Evolutionary conservation across 2,888 invertebrate species (phyloP).

Genomic region (Lysandra bellargus): DNA sequence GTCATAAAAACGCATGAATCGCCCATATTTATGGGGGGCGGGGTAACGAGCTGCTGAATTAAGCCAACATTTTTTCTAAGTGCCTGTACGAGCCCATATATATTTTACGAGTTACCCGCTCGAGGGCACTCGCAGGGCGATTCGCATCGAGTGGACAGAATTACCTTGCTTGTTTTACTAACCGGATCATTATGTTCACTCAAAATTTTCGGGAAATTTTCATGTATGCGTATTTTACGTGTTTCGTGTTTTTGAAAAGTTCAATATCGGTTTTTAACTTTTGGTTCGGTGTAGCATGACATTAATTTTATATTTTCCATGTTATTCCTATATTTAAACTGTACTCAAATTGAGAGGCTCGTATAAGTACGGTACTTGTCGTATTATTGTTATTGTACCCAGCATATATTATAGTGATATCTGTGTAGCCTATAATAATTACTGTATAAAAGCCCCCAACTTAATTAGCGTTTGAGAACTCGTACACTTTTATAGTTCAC

Average conservation of each 20-base stretch:
- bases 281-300: not conserved
- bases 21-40: slow-evolving; percentile 64
- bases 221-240: not conserved
- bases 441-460: not conserved
- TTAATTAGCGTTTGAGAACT: not conserved
- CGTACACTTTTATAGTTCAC: not conserved
- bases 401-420: too few species aligned
- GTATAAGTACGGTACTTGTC: not conserved
- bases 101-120: slow-evolving; percentile 75
- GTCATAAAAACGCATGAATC: slow-evolving; percentile 69
- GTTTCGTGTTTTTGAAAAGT: not conserved
- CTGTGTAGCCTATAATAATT: not conserved
- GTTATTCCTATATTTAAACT: not conserved
- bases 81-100: slow-evolving; percentile 72
- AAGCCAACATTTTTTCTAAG: slow-evolving; percentile 77
- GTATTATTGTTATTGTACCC: not conserved
- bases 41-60: slow-evolving; percentile 71
- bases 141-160: slow-evolving; percentile 69
- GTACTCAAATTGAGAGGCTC: not conserved
- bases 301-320: not conserved
- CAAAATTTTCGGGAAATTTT: not conserved
- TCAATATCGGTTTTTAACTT: not conserved
- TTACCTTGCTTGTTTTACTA: slow-evolving; percentile 68
- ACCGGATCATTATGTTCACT: slow-evolving; percentile 46
- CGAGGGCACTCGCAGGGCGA: slow-evolving; percentile 64